Evolutionary conservation across 2,113 vertebrate species (phyloP).

Genomic region (Colius striatus): DNA sequence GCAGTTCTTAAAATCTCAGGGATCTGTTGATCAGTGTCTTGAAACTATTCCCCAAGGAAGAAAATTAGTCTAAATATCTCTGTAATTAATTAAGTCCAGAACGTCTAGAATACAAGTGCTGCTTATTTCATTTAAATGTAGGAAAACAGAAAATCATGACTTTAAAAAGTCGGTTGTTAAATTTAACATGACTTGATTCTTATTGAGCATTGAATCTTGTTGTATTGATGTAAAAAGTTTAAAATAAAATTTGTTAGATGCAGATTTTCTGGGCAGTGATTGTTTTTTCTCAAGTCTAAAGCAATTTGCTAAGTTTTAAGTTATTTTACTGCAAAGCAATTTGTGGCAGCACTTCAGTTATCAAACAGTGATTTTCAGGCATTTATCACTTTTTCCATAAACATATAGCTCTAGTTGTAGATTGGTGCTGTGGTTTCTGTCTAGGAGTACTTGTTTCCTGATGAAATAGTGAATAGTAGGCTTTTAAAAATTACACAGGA

Average conservation of each 20-base stretch:
- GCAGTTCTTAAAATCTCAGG: neutral
- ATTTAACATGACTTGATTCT: neutral
- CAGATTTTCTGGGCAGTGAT: neutral
- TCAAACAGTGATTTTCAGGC: neutral
- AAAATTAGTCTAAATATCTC: neutral
- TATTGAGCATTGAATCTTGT: neutral
- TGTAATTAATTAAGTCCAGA: neutral
- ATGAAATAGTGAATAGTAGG: neutral
- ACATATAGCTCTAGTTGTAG: neutral
- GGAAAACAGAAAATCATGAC: neutral
- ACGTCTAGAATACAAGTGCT: neutral
- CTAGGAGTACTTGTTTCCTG: neutral
- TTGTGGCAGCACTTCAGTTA: neutral
- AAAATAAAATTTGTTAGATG: neutral
- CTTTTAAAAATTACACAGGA: neutral
- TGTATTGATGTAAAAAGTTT: neutral
- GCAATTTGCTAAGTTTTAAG: neutral
- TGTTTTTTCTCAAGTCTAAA: neutral
- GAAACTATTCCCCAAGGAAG: neutral
- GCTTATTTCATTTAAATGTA: neutral
- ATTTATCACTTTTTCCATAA: neutral
- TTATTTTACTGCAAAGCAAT: neutral
- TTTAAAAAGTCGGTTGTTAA: neutral
- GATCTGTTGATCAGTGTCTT: neutral
- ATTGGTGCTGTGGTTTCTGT: neutral